phyloP scores from a whole-genome alignment of 1,140 invertebrate species.

The Pachypsylla venusta region DNA sequence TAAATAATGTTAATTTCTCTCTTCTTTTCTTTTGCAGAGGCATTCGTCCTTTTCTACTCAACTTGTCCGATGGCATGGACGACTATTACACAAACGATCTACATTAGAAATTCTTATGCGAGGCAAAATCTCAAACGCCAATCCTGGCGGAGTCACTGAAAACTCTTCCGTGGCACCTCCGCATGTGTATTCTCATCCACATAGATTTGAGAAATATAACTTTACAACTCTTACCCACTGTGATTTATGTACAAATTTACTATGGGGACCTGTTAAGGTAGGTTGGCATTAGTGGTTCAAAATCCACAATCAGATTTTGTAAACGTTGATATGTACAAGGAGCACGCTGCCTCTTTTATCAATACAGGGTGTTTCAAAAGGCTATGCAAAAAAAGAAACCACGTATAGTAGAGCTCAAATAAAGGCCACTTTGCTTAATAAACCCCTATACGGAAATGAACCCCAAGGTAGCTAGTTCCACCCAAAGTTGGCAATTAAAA shows the following conservation, averaged over 20 bases:
- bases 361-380: too few species aligned
- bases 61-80: conserved; percentile 69
- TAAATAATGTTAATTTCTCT: too few species aligned
- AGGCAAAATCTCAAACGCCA: conserved; percentile 60
- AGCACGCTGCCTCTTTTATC: too few species aligned
- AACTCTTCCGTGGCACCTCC: conserved; percentile 35
- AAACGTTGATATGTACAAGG: too few species aligned
- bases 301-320: too few species aligned
- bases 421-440: too few species aligned
- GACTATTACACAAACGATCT: conserved; percentile 73
- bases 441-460: too few species aligned
- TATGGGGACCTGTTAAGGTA: conserved; percentile 88
- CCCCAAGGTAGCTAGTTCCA: too few species aligned
- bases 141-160: conserved; percentile 17
- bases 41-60: conserved; percentile 75
- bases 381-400: too few species aligned
- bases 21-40: conserved; percentile 35
- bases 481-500: too few species aligned
- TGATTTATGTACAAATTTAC: conserved; percentile 71
- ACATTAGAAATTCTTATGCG: conserved; percentile 79
- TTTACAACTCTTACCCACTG: conserved; percentile 84
- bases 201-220: conserved; percentile 75
- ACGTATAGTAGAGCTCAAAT: too few species aligned
- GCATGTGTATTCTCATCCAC: conserved; percentile 61
- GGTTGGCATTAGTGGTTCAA: too few species aligned